phyloP scores from a whole-genome alignment of 2,888 invertebrate genomes.

The Leucophenga montana region DNA sequence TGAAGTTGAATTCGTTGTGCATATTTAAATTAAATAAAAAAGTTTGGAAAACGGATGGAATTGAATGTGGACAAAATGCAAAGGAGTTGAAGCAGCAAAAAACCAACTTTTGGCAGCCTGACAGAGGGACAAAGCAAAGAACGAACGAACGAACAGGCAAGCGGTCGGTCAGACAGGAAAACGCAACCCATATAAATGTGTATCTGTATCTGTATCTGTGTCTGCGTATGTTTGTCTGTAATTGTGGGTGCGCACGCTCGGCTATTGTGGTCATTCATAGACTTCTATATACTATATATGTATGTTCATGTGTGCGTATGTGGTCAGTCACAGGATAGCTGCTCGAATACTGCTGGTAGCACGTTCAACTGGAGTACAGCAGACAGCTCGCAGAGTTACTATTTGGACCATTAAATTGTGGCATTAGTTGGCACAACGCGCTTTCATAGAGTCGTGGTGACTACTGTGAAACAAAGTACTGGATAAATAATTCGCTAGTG shows the following conservation, averaged over 20 bases:
- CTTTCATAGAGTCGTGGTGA: constrained; percentile 13
- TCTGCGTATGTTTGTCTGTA: neutral
- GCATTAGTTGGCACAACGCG: constrained; percentile 21
- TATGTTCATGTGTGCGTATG: neutral
- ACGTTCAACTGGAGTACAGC: neutral
- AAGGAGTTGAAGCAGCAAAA: neutral
- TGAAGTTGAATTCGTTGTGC: constrained; percentile 34
- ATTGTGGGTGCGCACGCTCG: neutral
- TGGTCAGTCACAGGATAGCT: constrained; percentile 17
- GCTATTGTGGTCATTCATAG: constrained; percentile 15
- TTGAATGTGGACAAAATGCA: too few relatives aligned
- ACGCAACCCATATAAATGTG: neutral
- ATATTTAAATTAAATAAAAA: constrained; percentile 16
- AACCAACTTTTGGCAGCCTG: too few relatives aligned
- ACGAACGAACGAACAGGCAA: too few relatives aligned
- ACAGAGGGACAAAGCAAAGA: too few relatives aligned
- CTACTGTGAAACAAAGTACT: too few relatives aligned
- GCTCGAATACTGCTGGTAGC: constrained; percentile 2
- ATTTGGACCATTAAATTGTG: constrained; percentile 28
- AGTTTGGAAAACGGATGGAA: too few relatives aligned
- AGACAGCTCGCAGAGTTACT: neutral
- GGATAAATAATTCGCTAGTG: neutral
- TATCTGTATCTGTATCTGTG: neutral
- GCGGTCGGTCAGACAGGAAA: too few relatives aligned
- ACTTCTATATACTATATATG: neutral